Evolutionary conservation across 1,140 invertebrate species (phyloP).

Genomic region (Drosophila ananassae): DNA sequence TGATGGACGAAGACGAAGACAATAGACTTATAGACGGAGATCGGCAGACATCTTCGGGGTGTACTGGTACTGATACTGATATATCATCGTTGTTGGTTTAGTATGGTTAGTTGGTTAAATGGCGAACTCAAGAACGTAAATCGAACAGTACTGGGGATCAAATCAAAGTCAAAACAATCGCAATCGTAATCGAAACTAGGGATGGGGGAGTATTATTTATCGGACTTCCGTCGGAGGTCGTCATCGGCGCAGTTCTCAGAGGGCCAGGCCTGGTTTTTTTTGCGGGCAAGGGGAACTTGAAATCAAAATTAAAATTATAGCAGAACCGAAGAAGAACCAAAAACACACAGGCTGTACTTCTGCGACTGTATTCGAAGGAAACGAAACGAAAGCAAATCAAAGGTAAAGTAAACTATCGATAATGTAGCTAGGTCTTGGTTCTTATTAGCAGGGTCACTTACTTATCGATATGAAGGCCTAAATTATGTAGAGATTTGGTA

Average conservation of each 20-base stretch:
- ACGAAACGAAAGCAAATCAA: constrained; percentile 71
- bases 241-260: constrained; percentile 31
- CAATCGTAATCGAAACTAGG: constrained; percentile 13
- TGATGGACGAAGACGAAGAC: constrained; percentile 48
- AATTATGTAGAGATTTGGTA: constrained; percentile 20
- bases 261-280: background rate
- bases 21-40: constrained; percentile 37
- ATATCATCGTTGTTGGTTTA: constrained; percentile 63
- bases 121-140: constrained; percentile 40
- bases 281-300: constrained; percentile 3
- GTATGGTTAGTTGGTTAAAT: constrained; percentile 80
- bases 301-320: constrained; percentile 52
- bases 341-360: constrained; percentile 19
- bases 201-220: constrained; percentile 15
- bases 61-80: constrained; percentile 27
- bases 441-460: constrained; percentile 29
- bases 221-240: constrained; percentile 32
- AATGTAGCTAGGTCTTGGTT: constrained; percentile 43
- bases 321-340: constrained; percentile 25
- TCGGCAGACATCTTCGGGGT: constrained; percentile 51
- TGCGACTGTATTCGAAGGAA: constrained; percentile 33
- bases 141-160: constrained; percentile 4
- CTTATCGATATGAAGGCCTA: constrained; percentile 38
- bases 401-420: constrained; percentile 53
- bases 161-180: constrained; percentile 1